A percentile compares a stretch with the other conserved stretches of the same genome.
Conservation (phyloP, 2,888 invertebrate species). For the Folsomia candida region DNA sequence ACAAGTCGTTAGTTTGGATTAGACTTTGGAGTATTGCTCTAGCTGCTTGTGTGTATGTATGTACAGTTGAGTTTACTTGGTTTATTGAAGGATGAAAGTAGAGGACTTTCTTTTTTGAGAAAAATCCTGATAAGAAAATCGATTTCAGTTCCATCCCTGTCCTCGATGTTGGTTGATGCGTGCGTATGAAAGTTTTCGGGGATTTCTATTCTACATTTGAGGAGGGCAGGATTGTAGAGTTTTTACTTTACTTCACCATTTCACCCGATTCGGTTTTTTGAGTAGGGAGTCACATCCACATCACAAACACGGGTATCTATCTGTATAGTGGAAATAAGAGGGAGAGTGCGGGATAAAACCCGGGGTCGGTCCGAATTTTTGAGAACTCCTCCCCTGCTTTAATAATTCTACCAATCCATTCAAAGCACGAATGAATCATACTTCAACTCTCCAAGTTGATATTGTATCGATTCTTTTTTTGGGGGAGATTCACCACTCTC, state of each 20-base stretch:
- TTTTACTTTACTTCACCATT: constrained; percentile 5
- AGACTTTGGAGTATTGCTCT: background rate
- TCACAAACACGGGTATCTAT: too few relatives aligned
- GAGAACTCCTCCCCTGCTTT: constrained; percentile 51
- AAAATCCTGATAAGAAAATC: constrained; percentile 5
- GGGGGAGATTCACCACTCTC: constrained; percentile 21
- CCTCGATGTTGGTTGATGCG: background rate
- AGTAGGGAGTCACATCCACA: constrained; percentile 1
- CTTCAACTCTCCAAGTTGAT: constrained; percentile 14
- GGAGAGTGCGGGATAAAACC: constrained; percentile 30
- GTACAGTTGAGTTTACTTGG: background rate
- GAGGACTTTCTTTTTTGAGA: constrained; percentile 3
- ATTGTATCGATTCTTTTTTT: constrained; percentile 29
- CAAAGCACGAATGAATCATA: constrained; percentile 48
- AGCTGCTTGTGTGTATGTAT: background rate
- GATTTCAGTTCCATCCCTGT: background rate
- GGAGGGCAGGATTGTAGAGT: constrained; percentile 3
- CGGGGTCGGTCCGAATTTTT: constrained; percentile 47
- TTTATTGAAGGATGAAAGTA: background rate
- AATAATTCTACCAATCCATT: constrained; percentile 51
- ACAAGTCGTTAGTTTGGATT: background rate
- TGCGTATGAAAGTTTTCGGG: background rate
- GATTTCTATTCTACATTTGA: background rate
- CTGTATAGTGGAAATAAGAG: too few relatives aligned
- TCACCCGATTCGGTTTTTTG: constrained; percentile 5